These are phyloP conservation scores for Trogon surrucura DNA, from an alignment of 2,113 vertebrate genomes.

Conservation along the genomic window DNA sequence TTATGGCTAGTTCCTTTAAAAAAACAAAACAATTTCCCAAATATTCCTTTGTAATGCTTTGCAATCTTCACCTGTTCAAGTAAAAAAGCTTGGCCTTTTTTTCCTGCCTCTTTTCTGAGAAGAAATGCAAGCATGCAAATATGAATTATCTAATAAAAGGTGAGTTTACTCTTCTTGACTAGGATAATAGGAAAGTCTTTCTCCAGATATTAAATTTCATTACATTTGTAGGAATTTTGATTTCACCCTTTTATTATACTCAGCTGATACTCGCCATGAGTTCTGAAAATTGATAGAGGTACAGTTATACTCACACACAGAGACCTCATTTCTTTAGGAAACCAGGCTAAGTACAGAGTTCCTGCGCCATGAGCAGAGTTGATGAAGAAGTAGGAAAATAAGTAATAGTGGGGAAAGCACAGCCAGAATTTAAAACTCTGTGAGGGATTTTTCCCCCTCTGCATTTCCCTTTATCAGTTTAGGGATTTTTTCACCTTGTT, in stretches of 20 bases:
- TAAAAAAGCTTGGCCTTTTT: not conserved
- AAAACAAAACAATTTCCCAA: not conserved
- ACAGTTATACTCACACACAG: not conserved
- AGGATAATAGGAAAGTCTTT: not conserved
- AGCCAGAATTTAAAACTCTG: not conserved
- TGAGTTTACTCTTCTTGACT: not conserved
- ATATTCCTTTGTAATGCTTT: not conserved
- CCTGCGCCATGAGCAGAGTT: not conserved
- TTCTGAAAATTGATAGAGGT: not conserved
- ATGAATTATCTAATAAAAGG: not conserved
- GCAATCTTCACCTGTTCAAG: not conserved
- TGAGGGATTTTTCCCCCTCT: not conserved
- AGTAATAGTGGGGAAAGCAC: not conserved
- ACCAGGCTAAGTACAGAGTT: not conserved
- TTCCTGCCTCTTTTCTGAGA: not conserved
- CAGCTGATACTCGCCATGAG: not conserved
- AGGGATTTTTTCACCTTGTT: not conserved
- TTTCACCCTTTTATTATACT: not conserved
- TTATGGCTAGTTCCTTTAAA: not conserved
- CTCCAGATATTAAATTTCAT: not conserved
- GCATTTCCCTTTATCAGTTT: not conserved
- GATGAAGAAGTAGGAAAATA: not conserved
- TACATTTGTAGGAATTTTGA: not conserved
- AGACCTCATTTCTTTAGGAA: not conserved
- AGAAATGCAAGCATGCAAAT: not conserved